Base-by-base conservation (phyloP, 2,888 invertebrate genomes). In the Gandaritis pyraliata region DNA sequence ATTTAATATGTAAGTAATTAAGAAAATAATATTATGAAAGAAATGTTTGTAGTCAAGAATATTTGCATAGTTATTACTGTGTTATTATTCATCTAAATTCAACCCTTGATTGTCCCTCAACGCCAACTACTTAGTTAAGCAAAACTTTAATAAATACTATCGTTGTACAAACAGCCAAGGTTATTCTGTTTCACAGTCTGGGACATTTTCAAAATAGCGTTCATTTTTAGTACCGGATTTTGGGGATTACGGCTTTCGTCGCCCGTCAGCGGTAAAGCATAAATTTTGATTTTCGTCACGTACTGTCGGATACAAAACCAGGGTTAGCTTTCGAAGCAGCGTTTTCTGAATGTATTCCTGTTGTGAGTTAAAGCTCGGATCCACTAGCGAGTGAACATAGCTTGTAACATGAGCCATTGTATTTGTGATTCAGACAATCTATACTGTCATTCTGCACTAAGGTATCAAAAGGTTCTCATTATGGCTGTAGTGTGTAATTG, bases 231-330 rank as follows among this genome's bases (percentile, higher is more conserved):
- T 64, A 57, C 53, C 46, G 63, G 67, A 71, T 71, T 65, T 65
- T 41, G 69, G 46, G 63, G 67, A 69, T 71, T 68, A 71, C 63
- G 57, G 64, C 64, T 50, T 63, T 63, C 65, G 58, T 47, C 61
- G 61, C 64, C 65, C 60, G 69, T 69, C 69, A 71, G 54, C 66
- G 60, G 61, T 63, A 62, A 53, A 52, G 63, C 69, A 71, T 71
- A 71, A 66, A 71, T 71, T 71, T 69, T 67, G 71, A 71, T 71
- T 69, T 71, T 67, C 67, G 71, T 71, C 71, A 71, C 71, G 71
- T 71, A 67, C 71, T 63, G 54, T 65, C 54, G 65, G 61, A 70
- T 68, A 65, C 61, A 61, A 68, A 69, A 66, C 71, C 71, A 68
- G 67, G 69, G 67, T 61, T 69, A 67, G 60, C 70, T 69, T 66